phyloP scores from a whole-genome alignment of 2,797 vertebrate species.

The Spatula clypeata region DNA sequence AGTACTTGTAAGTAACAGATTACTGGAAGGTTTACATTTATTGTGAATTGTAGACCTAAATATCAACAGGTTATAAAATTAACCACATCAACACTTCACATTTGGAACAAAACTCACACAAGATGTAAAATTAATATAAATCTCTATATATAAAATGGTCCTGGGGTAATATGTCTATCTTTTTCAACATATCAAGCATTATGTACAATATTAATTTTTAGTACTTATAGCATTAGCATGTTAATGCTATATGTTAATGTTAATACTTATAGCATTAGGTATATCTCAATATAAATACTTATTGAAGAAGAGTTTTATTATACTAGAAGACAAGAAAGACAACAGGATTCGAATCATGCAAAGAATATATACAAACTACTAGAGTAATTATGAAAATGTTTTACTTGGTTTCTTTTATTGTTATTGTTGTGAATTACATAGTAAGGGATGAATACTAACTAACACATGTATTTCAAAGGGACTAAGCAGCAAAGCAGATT shows the following conservation, averaged over 20 bases:
- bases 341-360: background rate
- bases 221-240: background rate
- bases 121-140: constrained; percentile 7
- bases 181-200: background rate
- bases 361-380: background rate
- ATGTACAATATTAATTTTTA: background rate
- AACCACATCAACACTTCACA: background rate
- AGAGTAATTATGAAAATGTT: background rate
- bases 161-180: background rate
- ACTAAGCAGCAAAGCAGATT: constrained; percentile 25
- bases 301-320: background rate
- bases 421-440: background rate
- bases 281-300: background rate
- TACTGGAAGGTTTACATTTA: background rate
- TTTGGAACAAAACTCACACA: background rate
- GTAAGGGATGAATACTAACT: constrained; percentile 54
- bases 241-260: background rate
- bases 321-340: background rate
- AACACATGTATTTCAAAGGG: constrained; percentile 60
- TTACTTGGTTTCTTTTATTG: constrained; percentile 3
- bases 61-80: background rate
- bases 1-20: background rate
- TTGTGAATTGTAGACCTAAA: background rate
- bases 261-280: background rate
- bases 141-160: background rate